These are phyloP conservation scores for Danaus chrysippus DNA, from an alignment of 2,888 invertebrate genomes.

Conservation along the genomic window DNA sequence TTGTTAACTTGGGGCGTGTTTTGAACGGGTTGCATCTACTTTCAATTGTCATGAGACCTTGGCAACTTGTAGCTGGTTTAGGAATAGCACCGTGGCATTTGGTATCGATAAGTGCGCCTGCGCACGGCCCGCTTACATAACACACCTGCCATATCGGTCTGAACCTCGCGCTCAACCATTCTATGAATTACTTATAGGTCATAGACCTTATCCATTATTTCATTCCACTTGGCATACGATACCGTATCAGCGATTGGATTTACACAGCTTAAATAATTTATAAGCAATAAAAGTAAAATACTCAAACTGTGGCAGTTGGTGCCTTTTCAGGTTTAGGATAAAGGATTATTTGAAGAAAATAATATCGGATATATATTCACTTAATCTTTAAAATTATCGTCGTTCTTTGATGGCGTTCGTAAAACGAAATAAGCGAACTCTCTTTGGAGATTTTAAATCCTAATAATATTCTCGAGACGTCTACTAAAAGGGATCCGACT, in stretches of 20 bases:
- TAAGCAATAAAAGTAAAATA: background rate
- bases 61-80: slow-evolving; percentile 57
- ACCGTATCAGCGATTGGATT: slow-evolving; percentile 45
- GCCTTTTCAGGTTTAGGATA: no score
- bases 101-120: slow-evolving; percentile 52
- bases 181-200: slow-evolving; percentile 78
- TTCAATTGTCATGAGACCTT: slow-evolving; percentile 68
- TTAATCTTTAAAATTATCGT: slow-evolving; percentile 49
- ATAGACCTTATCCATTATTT: slow-evolving; percentile 71
- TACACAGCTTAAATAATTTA: slow-evolving; percentile 30
- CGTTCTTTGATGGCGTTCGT: slow-evolving; percentile 39
- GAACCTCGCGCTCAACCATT: slow-evolving; percentile 73
- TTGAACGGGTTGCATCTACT: slow-evolving; percentile 52
- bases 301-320: background rate
- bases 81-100: slow-evolving; percentile 68
- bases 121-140: slow-evolving; percentile 68
- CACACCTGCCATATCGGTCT: slow-evolving; percentile 76
- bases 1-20: slow-evolving; percentile 10
- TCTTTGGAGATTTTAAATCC: slow-evolving; percentile 45
- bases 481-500: slow-evolving; percentile 52
- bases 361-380: slow-evolving; percentile 1
- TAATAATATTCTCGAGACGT: slow-evolving; percentile 50
- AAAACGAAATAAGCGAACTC: slow-evolving; percentile 39
- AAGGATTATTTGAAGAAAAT: background rate
- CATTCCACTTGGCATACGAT: slow-evolving; percentile 51